phyloP scores from a whole-genome alignment of 2,888 invertebrate species.

The Leptopterna dolabrata region DNA sequence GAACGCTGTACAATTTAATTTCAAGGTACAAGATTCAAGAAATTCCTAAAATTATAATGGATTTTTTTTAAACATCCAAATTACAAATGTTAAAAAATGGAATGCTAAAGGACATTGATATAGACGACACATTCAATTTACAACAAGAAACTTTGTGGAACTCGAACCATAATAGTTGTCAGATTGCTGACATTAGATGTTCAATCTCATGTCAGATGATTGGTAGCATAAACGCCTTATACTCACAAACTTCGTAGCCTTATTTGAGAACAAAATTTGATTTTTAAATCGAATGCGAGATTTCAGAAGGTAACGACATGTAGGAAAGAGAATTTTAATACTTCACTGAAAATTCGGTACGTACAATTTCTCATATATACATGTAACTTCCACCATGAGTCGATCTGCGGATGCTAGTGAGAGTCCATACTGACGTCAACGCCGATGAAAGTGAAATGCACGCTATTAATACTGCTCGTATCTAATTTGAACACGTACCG shows the following conservation, averaged over 20 bases:
- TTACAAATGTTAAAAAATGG: constrained; percentile 44
- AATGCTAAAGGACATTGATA: constrained; percentile 5
- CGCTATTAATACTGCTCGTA: too few species aligned
- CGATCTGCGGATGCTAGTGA: too few species aligned
- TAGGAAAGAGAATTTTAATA: background rate
- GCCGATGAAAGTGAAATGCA: too few species aligned
- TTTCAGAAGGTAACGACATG: background rate
- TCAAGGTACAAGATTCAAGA: background rate
- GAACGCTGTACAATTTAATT: constrained; percentile 16
- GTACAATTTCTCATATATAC: too few species aligned
- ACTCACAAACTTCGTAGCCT: background rate
- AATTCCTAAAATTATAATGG: background rate
- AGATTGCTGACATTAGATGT: too few species aligned
- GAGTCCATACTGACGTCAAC: too few species aligned
- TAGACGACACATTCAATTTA: background rate
- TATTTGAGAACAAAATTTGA: background rate
- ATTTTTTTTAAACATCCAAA: background rate
- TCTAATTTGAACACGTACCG: too few species aligned
- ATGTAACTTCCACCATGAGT: too few species aligned
- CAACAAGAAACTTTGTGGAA: background rate
- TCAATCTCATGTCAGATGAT: background rate
- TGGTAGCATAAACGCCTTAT: background rate
- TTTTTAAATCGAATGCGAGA: background rate
- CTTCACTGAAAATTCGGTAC: background rate
- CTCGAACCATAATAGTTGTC: constrained; percentile 24